Evolutionary conservation across 2,113 vertebrate species (phyloP).

Genomic region (Bungarus multicinctus): DNA sequence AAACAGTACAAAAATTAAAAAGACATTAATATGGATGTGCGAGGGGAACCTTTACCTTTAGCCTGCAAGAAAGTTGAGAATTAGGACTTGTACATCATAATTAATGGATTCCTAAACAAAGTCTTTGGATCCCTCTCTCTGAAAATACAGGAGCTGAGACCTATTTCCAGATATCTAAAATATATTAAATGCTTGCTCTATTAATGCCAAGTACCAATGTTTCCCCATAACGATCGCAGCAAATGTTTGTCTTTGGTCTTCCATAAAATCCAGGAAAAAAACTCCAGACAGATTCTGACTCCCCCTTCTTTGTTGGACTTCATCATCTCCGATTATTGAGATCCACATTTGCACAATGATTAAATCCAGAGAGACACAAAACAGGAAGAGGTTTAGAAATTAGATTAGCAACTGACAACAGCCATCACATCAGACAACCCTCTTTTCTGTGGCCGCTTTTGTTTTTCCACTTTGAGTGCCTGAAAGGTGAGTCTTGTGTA

Average conservation of each 20-base stretch:
- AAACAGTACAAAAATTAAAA: no score
- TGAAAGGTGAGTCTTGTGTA: slow-evolving; percentile 19
- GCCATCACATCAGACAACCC: neutral
- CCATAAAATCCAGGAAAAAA: neutral
- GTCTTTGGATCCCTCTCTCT: neutral
- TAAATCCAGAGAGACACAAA: slow-evolving; percentile 48
- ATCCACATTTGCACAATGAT: slow-evolving; percentile 31
- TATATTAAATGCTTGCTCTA: neutral
- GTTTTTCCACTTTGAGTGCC: neutral
- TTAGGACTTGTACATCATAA: neutral
- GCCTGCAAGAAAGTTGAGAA: neutral
- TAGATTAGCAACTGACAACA: slow-evolving; percentile 46
- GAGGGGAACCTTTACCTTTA: no score
- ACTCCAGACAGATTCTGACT: neutral
- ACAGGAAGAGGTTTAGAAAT: slow-evolving; percentile 18
- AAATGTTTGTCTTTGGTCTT: slow-evolving; percentile 20
- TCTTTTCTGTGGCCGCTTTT: neutral
- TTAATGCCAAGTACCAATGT: neutral
- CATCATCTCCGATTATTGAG: slow-evolving; percentile 3
- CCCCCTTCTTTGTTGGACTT: neutral
- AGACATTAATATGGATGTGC: no score
- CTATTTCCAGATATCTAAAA: neutral
- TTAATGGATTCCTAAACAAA: neutral
- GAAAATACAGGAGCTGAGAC: neutral
- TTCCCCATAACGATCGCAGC: neutral